Evolutionary conservation across 2,888 invertebrate genomes (phyloP).

Genomic region (Gymnoscelis rufifasciata): DNA sequence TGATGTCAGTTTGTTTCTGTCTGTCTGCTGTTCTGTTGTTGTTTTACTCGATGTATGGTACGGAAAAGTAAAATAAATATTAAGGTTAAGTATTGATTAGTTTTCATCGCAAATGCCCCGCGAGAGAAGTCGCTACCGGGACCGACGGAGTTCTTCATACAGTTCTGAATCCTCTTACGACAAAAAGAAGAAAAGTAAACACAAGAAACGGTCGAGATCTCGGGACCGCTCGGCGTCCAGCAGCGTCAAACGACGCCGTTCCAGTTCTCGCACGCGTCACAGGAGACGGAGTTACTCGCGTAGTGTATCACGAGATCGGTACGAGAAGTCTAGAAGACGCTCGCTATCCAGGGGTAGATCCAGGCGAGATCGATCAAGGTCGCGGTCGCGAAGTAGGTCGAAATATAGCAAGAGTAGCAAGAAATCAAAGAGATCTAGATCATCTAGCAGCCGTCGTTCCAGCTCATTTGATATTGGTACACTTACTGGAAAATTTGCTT

Average conservation of each 20-base stretch:
- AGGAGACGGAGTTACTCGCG: constrained; percentile 61
- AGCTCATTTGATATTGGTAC: constrained; percentile 64
- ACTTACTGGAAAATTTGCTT: too few species aligned
- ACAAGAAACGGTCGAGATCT: constrained; percentile 61
- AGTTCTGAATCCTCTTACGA: constrained; percentile 70
- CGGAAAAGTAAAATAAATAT: too few species aligned
- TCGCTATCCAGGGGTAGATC: constrained; percentile 50
- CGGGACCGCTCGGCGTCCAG: constrained; percentile 61
- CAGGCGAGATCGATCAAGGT: constrained; percentile 29
- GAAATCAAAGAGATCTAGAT: constrained; percentile 54
- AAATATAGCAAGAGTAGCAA: constrained; percentile 51
- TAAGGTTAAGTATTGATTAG: not conserved
- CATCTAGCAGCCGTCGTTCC: constrained; percentile 58
- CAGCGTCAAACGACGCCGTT: constrained; percentile 54
- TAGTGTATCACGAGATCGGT: constrained; percentile 63
- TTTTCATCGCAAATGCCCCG: constrained; percentile 62
- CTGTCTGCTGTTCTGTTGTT: too few species aligned
- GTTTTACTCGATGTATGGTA: too few species aligned
- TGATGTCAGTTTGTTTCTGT: not conserved
- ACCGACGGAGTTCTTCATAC: constrained; percentile 61
- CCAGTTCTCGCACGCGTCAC: constrained; percentile 53
- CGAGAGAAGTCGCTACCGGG: constrained; percentile 65
- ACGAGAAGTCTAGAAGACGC: constrained; percentile 59
- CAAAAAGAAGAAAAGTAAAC: constrained; percentile 63
- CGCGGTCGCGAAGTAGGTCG: constrained; percentile 54